Evolutionary conservation across 2,888 invertebrate species (phyloP), one percentile per base, ranked within the genome.

Genomic region (Neelides folsomi): DNA sequence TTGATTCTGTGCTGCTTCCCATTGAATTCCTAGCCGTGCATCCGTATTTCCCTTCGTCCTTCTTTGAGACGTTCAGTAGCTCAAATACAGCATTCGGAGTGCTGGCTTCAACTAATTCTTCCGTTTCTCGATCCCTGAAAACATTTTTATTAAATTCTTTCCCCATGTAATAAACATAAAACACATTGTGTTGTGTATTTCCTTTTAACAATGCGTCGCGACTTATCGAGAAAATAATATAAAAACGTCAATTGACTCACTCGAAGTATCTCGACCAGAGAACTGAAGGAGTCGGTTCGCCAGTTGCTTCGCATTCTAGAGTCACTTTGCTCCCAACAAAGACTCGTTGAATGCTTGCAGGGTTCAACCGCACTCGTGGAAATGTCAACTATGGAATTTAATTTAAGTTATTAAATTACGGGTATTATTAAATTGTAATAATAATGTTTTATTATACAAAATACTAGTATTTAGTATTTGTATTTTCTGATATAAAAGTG

Each of bases 201-300:
- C n/a, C n/a, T n/a, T n/a, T n/a, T n/a, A n/a, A n/a, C n/a, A n/a
- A n/a, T n/a, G n/a, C n/a, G n/a, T n/a, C n/a, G 27, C 27, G 27
- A 3, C 7, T 27, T 27, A 27, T 27, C 7, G 27, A 5, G 3
- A 27, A 27, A 27, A 27, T 3, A 27, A 3, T 3, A 27, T 27
- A 27, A 5, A 5, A 16, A 34, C 8, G 19, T n/a, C 19, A 36
- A 37, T 13, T 35, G 10, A 46, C 52, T 57, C 52, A 60, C 60
- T 56, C 55, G 19, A 55, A 45, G 3, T 50, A 51, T 49, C 56
- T 36, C 13, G 52, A 51, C 60, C 60, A 60, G 0, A 49, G 49
- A 8, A 60, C 52, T 19, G 47, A 55, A 44, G 60, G 60, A n/a
- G 49, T 16, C 2, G 60, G 60, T 46, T 45, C 51, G 12, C 60